Base-by-base conservation (phyloP, 2,113 vertebrate genomes). In the Tragelaphus imberbis region DNA sequence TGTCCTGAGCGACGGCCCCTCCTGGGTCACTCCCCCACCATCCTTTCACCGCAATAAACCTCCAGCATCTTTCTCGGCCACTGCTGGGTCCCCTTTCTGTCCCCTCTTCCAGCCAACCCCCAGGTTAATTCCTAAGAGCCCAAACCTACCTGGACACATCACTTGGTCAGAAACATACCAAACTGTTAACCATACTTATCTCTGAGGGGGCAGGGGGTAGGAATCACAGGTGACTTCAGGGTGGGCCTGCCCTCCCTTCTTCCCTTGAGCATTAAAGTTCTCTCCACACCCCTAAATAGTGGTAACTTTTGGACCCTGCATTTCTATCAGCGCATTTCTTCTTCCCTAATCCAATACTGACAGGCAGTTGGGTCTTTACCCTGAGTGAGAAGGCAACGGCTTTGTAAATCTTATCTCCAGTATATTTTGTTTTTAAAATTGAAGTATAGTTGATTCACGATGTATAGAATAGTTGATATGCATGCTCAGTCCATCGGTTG, bases 1-100 rank as follows among this genome's bases (percentile, higher is more conserved):
- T 15, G 33, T 19, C 58, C 92, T 27, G 47, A 63, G 71, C 61
- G 21, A 7, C 2, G 33, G n/a, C 15, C 55, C 90, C 68, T 30
- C n/a, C 61, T 2, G 25, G 3, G 53, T 28, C 61, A 7, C 44
- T 17, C 14, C 3, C 6, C 15, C 28, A 7, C 58, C 0, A 0
- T 25, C 71, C 15, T 25, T 28, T 16, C 86, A 7, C 28, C 8
- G 53, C 51, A 2, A 25, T 3, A n/a, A 11, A 14, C 68, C 59
- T 68, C 30, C 40, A 47, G 2, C 51, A 10, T 10, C 87, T 28
- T 13, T 36, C 88, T 2, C 17, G 5, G 63, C 30, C 19, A 9
- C 49, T 6, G 10, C 5, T 1, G 7, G 47, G 63, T 33, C 63
- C 21, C 84, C 11, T 12, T 19, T 75, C 56, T 49, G 19, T 6